A percentile compares a stretch with the other conserved stretches of the same genome.
Evolutionary conservation across 2,797 vertebrate species (phyloP).

Genomic region (Leucoraja ocellata): DNA sequence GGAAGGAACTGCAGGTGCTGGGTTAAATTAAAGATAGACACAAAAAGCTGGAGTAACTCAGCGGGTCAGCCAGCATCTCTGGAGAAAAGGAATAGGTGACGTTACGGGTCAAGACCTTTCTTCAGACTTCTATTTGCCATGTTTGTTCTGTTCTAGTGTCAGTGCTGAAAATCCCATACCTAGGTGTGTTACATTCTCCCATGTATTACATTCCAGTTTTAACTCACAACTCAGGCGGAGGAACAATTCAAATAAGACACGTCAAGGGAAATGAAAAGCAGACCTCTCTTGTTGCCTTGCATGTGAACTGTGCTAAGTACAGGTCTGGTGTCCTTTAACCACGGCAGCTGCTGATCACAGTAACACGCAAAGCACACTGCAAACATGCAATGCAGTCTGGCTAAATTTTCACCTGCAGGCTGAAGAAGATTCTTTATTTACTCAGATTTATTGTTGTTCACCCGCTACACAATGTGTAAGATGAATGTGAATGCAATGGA

Average conservation of each 20-base stretch:
- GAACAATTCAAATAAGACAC: neutral
- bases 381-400: slow-evolving; percentile 3
- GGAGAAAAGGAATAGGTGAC: no score
- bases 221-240: neutral
- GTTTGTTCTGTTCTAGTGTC: neutral
- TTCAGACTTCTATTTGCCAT: neutral
- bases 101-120: no score
- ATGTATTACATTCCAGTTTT: neutral
- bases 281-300: neutral
- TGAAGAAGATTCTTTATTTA: neutral
- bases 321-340: slow-evolving; percentile 7
- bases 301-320: neutral
- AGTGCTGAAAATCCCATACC: neutral
- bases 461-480: neutral
- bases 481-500: slow-evolving; percentile 14
- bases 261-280: neutral
- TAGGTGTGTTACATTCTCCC: neutral
- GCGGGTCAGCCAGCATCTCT: no score
- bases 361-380: neutral
- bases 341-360: neutral
- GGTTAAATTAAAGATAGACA: no score
- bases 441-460: slow-evolving; percentile 9
- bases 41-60: no score
- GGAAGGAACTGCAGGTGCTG: no score
- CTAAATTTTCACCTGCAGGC: slow-evolving; percentile 23